Evolutionary conservation across 2,113 vertebrate genomes (phyloP).

Genomic region (Globicephala melas): DNA sequence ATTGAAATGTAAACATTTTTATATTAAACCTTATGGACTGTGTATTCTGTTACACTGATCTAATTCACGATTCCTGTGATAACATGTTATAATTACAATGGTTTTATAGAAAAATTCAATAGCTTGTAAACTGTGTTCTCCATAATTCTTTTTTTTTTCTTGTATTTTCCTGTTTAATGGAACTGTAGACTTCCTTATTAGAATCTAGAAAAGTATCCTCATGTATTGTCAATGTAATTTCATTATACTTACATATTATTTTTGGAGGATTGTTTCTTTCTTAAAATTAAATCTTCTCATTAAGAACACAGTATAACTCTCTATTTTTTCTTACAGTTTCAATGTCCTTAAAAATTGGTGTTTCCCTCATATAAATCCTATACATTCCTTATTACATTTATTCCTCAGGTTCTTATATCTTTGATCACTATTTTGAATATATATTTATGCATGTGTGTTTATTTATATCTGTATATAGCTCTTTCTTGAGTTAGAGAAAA

Average conservation of each 20-base stretch:
- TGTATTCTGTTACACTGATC: neutral
- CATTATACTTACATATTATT: neutral
- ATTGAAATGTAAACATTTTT: neutral
- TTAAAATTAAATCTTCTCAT: neutral
- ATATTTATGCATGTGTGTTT: neutral
- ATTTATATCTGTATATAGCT: neutral
- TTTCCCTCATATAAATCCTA: neutral
- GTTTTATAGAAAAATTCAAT: neutral
- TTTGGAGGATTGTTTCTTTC: neutral
- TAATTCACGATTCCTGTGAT: neutral
- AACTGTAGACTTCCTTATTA: neutral
- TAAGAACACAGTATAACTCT: neutral
- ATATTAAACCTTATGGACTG: neutral
- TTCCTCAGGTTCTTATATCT: neutral
- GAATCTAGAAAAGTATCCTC: neutral
- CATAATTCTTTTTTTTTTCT: neutral
- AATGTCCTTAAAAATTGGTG: neutral
- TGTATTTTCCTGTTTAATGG: neutral
- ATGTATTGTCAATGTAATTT: neutral
- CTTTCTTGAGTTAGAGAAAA: neutral
- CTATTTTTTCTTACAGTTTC: neutral
- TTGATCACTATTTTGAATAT: neutral
- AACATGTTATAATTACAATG: neutral
- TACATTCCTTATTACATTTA: neutral
- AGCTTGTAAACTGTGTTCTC: neutral